phyloP scores from a whole-genome alignment of 2,797 vertebrate genomes.

The Dermochelys coriacea region DNA sequence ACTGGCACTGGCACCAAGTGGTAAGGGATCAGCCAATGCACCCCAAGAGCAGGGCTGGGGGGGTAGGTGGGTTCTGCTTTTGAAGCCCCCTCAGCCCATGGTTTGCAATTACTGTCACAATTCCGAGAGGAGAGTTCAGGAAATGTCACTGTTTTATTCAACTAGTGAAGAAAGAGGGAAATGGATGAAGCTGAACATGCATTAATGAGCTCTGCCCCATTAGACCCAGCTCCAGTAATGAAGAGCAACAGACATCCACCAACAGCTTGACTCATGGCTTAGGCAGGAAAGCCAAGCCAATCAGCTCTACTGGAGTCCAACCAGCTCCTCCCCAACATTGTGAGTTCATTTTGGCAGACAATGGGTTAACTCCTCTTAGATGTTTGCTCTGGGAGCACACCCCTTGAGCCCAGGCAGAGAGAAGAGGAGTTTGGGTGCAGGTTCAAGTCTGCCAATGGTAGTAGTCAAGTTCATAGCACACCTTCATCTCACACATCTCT shows the following conservation, averaged over 20 bases:
- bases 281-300: not conserved
- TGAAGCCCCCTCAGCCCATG: not conserved
- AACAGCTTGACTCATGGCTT: not conserved
- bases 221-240: not conserved
- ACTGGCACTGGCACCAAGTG: not conserved
- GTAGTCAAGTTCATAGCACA: not conserved
- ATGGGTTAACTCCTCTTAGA: not conserved
- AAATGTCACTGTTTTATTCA: not conserved
- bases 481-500: not conserved
- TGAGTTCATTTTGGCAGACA: not conserved
- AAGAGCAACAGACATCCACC: not conserved
- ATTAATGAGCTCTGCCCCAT: rapidly evolving
- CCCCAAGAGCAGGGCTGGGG: not conserved
- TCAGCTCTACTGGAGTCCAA: not conserved
- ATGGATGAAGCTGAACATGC: not conserved
- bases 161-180: not conserved
- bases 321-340: not conserved
- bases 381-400: not conserved
- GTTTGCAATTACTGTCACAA: not conserved
- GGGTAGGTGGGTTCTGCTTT: not conserved
- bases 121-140: not conserved
- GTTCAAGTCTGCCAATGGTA: not conserved
- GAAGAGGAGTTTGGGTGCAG: not conserved
- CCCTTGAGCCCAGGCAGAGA: not conserved
- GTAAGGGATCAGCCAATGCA: not conserved